These are phyloP conservation scores for Nannospalax galili DNA, from an alignment of 2,113 vertebrate species.

Conservation along the genomic window DNA sequence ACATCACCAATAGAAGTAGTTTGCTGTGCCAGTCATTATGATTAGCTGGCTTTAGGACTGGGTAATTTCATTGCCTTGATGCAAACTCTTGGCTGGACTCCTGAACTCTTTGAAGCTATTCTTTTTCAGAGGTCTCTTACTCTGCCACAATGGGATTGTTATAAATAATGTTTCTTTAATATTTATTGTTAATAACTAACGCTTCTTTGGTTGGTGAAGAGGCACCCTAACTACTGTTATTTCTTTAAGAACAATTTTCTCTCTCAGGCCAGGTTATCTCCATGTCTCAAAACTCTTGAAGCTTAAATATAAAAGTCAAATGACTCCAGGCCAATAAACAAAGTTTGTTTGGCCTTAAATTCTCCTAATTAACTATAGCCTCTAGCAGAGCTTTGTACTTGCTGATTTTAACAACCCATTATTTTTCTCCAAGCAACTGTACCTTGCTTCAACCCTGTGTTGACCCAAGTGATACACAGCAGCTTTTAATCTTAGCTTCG, in stretches of 20 bases:
- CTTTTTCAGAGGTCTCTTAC: not conserved
- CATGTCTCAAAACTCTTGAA: not conserved
- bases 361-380: not conserved
- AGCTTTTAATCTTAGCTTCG: not conserved
- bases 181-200: not conserved
- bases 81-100: not conserved
- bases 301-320: not conserved
- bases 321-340: not conserved
- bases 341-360: not conserved
- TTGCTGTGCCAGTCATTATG: too few species aligned
- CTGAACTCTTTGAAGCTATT: not conserved
- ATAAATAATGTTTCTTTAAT: not conserved
- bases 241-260: not conserved
- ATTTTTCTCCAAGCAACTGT: not conserved
- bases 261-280: not conserved
- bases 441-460: not conserved
- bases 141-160: not conserved
- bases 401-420: not conserved
- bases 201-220: not conserved
- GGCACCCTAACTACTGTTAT: not conserved
- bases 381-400: not conserved
- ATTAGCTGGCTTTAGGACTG: too few species aligned
- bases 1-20: too few species aligned
- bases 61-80: not conserved
- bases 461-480: not conserved